Base-by-base conservation (phyloP, 2,888 invertebrate genomes). In the Parnassius apollo region DNA sequence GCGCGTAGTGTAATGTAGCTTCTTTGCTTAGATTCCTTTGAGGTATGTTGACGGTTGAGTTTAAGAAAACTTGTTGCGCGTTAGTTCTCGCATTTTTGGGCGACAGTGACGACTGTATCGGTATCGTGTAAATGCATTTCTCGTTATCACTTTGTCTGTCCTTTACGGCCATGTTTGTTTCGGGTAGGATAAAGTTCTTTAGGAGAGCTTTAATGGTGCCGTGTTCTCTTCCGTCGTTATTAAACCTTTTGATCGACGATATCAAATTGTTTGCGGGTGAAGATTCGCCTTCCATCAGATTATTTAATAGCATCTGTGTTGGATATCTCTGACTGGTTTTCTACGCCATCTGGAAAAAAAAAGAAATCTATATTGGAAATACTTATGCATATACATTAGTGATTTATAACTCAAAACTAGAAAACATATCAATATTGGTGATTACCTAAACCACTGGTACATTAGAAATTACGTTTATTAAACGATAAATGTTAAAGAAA, bases 311-410 rank as follows among this genome's bases (percentile, higher is more conserved):
- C 86, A 86, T 90, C 83, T 84, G 85, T 81, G 76, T 73, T 80
- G 79, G 76, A 78, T 81, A 70, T 80, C 75, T 78, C 75, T 71
- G 71, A 74, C 78, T 75, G 80, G 78, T 85, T 83, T 78, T 79
- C 82, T 89, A 86, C 84, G 85, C 83, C 91, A 90, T 88, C 91
- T 91, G 88, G 8, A 60, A 91, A 91, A 72, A 46, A n/a, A 74
- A 72, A 50, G 63, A 50, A 66, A 59, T 70, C 63, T 71, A 67
- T 66, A 62, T 64, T 66, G 66, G 68, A 68, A 71, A 65, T 66
- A 25, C 64, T 59, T 46, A 57, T 58, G 50, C 46, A 48, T 18
- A 25, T 44, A 22, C 49, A 57, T 42, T 50, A 57, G 46, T 46
- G 10, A 46, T 12, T 46, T 10, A 11, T 10, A 11, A 11, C 46